Percentiles rank a stretch among this genome's conserved stretches.
These are phyloP conservation scores for Onychomys arenicola DNA, from an alignment of 2,797 vertebrate genomes.

Conservation along the genomic window DNA sequence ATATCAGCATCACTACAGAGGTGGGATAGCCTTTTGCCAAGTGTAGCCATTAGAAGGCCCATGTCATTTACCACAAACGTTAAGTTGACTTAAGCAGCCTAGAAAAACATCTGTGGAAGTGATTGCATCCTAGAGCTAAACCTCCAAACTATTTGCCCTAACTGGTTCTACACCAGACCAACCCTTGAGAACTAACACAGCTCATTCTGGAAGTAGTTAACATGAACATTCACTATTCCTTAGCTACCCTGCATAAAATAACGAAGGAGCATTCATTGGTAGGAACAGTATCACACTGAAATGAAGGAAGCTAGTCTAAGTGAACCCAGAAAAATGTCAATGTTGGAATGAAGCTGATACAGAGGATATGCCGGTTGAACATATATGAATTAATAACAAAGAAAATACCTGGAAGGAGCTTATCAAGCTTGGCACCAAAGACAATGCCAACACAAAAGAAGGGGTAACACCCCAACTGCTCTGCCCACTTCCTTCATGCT, in stretches of 20 bases:
- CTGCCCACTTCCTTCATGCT: too few relatives aligned
- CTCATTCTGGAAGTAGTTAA: neutral
- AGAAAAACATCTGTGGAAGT: conserved; percentile 25
- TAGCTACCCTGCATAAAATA: conserved; percentile 15
- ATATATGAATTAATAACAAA: neutral
- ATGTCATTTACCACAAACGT: neutral
- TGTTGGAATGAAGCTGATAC: neutral
- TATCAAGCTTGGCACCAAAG: neutral
- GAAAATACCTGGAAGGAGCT: neutral
- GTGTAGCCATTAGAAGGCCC: neutral
- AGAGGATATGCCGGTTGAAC: neutral
- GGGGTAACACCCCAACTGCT: too few relatives aligned
- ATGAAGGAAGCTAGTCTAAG: neutral
- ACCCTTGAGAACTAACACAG: neutral
- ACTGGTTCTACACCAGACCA: neutral
- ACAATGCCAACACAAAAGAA: neutral
- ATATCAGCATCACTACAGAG: neutral
- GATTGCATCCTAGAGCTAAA: neutral
- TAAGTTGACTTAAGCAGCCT: neutral
- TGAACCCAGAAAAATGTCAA: neutral
- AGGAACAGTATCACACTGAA: neutral
- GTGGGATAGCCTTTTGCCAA: neutral
- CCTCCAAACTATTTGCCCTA: neutral
- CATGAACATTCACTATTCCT: neutral
- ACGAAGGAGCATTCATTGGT: neutral